Conservation (phyloP, 1,140 invertebrate species). For the Platyscapa corneri region DNA sequence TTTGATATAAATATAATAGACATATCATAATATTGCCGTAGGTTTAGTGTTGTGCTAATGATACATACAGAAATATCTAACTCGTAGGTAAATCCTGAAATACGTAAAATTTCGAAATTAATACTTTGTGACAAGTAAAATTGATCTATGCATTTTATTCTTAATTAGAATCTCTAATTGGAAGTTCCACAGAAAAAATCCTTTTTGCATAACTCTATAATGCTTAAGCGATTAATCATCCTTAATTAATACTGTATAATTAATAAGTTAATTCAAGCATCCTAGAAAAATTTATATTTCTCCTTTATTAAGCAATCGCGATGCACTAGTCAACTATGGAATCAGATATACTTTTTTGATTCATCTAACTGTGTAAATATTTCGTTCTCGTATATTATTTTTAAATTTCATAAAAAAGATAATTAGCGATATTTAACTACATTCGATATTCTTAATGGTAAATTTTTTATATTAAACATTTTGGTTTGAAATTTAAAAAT, state of each 20-base stretch:
- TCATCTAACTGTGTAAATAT: not conserved
- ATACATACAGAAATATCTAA: too few relatives aligned
- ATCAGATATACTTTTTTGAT: not conserved
- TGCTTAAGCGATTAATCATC: conserved; percentile 37
- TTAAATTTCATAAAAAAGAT: too few relatives aligned
- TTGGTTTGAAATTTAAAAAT: too few relatives aligned
- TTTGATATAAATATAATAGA: too few relatives aligned
- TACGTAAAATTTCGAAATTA: not conserved
- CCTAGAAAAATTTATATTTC: conserved; percentile 24
- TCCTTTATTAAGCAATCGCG: not conserved
- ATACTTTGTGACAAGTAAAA: not conserved
- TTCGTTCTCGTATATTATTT: too few relatives aligned
- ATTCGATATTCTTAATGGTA: too few relatives aligned
- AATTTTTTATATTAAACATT: not conserved
- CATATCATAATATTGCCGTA: too few relatives aligned
- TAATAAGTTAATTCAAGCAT: conserved; percentile 20
- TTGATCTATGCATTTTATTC: conserved; percentile 20
- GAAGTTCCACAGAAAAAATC: not conserved
- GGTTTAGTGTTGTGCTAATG: too few relatives aligned
- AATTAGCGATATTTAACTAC: too few relatives aligned
- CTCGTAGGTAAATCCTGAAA: not conserved
- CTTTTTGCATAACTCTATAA: not conserved
- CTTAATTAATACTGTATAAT: conserved; percentile 37
- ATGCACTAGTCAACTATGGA: not conserved
- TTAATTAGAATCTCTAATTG: conserved; percentile 5